Evolutionary conservation across 2,797 vertebrate genomes (phyloP), one percentile per base, ranked within the genome.

Genomic region (Myripristis murdjan): DNA sequence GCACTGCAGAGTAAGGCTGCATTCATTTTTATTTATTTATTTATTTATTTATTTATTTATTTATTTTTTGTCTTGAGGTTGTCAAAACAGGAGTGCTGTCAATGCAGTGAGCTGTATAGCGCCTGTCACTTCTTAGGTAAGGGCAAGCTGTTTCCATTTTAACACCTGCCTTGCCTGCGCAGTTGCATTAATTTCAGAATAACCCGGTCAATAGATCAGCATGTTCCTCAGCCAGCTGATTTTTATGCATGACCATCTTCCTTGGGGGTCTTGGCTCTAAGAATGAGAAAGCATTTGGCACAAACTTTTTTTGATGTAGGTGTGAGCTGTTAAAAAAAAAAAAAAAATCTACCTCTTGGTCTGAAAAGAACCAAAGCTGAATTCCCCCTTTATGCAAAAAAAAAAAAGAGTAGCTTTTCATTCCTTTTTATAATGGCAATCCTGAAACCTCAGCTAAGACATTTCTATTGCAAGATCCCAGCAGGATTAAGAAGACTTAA

Each of bases 281-380:
- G 5, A 54, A 33, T 54, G 18, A 68, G 73, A 55, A 56, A 77
- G 73, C 22, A 63, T 65, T 46, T 14, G 64, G 56, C 33, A 69
- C 20, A 66, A 23, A 47, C 18, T 58, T 14, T 58, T 14, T 74
- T 52, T 44, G 22, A 15, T 47, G 28, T 31, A 31, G 28, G 28
- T 31, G 28, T 31, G n/a, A 73, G 23, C 14, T 68, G 12, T 44
- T n/a, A n/a, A n/a, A 31, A 46, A 75, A 53, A 52, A 58, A n/a
- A n/a, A n/a, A 31, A 46, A 75, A 53, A 52, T 58, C n/a, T 46
- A n/a, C 43, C 16, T 46, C 43, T n/a, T n/a, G 59, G 56, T 70
- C 57, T 55, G 23, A 70, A 44, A 31, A 59, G 31, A 81, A 64
- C n/a, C 47, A 52, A 18, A 28, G 49, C 59, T 70, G 22, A 60